These are phyloP conservation scores for Trematocara variabile DNA, from an alignment of 2,113 vertebrate genomes.

Conservation along the genomic window DNA sequence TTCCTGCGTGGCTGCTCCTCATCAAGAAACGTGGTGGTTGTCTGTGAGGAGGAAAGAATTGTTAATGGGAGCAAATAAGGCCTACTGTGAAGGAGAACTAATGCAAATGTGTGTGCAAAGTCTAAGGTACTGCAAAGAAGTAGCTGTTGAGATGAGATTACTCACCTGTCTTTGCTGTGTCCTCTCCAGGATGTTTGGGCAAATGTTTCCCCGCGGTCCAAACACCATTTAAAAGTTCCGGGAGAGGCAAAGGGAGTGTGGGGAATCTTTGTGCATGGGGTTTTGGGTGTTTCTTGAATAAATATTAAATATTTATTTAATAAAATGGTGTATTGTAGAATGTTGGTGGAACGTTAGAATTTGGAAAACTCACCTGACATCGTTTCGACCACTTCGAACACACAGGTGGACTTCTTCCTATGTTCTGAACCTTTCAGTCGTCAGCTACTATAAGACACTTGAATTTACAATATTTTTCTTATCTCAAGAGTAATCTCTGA, in stretches of 20 bases:
- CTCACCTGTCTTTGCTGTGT: neutral
- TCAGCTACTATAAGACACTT: neutral
- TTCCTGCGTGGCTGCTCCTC: neutral
- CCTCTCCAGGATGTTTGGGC: neutral
- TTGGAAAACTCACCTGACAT: neutral
- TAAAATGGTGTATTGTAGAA: neutral
- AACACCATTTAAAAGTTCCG: neutral
- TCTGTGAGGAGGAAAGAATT: neutral
- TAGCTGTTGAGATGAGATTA: neutral
- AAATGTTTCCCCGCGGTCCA: neutral
- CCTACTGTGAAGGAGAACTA: neutral
- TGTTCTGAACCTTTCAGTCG: neutral
- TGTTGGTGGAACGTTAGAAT: neutral
- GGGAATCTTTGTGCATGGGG: neutral
- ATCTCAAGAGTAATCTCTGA: neutral
- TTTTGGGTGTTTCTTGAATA: neutral
- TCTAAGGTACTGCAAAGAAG: neutral
- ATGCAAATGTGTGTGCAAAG: neutral
- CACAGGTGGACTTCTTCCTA: rapidly evolving
- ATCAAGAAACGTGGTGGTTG: neutral
- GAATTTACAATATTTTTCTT: neutral
- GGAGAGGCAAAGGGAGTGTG: neutral
- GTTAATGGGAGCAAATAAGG: neutral
- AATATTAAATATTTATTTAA: neutral
- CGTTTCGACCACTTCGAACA: neutral